Evolutionary conservation across 2,797 vertebrate genomes (phyloP).

Genomic region (Phaenicophaeus curvirostris): DNA sequence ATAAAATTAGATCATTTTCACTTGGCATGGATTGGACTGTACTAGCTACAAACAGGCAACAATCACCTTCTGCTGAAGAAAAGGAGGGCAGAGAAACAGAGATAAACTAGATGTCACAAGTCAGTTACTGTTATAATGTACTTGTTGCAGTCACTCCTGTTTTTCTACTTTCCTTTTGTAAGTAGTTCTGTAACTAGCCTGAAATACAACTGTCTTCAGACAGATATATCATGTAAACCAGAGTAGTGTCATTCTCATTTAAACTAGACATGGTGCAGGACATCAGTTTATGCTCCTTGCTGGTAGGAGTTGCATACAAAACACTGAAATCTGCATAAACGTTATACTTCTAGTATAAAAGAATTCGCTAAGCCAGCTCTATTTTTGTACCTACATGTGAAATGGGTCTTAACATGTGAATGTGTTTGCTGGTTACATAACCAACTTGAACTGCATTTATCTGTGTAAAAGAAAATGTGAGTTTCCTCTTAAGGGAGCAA

Average conservation of each 20-base stretch:
- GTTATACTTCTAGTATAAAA: neutral
- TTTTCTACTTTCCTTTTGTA: neutral
- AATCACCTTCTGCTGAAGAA: neutral
- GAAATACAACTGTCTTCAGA: neutral
- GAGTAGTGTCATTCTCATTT: neutral
- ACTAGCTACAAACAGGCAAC: neutral
- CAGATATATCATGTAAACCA: neutral
- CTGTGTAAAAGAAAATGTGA: neutral
- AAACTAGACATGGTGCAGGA: neutral
- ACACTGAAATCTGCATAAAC: neutral
- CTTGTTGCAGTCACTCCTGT: neutral
- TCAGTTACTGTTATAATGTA: neutral
- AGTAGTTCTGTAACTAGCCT: neutral
- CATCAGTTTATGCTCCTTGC: neutral
- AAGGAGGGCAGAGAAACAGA: neutral
- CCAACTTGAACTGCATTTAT: neutral
- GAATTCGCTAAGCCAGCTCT: neutral
- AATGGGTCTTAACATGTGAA: neutral
- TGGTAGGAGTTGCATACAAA: neutral
- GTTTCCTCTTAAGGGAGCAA: neutral
- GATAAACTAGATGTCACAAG: neutral
- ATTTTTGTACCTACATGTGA: neutral
- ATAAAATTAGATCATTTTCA: conserved; percentile 26
- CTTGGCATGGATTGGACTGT: neutral
- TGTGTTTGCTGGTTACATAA: neutral